Conservation (phyloP, 2,888 invertebrate genomes). For the Rhimphoctona megacephalus region DNA sequence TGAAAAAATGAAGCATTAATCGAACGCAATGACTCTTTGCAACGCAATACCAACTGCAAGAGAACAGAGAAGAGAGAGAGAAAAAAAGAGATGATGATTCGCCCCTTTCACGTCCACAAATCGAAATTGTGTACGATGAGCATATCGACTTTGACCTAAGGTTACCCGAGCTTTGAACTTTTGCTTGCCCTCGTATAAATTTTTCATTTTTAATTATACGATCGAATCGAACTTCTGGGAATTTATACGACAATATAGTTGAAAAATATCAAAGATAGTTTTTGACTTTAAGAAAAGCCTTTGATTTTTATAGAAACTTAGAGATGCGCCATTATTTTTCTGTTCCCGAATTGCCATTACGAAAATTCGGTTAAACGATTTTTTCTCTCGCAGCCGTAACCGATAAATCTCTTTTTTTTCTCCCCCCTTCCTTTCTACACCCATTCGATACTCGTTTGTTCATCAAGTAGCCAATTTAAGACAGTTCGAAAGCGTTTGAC, state of each 20-base stretch:
- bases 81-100: not conserved
- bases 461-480: slow-evolving; percentile 48
- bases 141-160: not conserved
- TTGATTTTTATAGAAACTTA: not conserved
- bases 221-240: not conserved
- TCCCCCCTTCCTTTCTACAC: slow-evolving; percentile 48
- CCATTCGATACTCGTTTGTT: not conserved
- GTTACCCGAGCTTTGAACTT: slow-evolving; percentile 14
- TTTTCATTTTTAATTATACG: not conserved
- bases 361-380: slow-evolving; percentile 7
- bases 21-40: slow-evolving; percentile 3
- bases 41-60: not conserved
- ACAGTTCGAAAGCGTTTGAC: slow-evolving; percentile 45
- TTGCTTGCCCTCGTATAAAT: not conserved
- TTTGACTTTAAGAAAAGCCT: not conserved
- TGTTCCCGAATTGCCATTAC: not conserved
- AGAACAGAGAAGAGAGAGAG: not conserved
- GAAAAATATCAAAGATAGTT: not conserved
- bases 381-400: not conserved
- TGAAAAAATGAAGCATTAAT: slow-evolving; percentile 22
- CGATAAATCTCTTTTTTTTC: slow-evolving; percentile 57
- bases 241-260: not conserved
- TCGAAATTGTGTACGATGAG: slow-evolving; percentile 1
- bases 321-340: not conserved
- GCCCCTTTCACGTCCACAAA: not conserved